Conservation (phyloP, 2,797 vertebrate genomes). For the Karalla daura region DNA sequence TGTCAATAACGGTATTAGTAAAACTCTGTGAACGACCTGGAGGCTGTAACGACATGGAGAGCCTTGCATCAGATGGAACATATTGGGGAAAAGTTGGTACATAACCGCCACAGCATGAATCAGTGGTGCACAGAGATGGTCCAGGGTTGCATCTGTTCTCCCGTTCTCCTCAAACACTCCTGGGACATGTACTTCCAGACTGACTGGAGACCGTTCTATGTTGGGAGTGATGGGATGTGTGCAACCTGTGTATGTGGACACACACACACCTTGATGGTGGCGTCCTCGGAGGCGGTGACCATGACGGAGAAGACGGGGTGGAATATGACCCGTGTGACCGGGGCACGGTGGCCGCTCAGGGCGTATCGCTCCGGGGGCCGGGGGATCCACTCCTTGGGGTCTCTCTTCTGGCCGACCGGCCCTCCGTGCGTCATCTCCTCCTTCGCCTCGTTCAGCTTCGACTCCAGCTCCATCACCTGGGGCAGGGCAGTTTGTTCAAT, state of each 20-base stretch:
- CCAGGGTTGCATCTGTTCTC: too few relatives aligned
- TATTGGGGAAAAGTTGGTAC: not conserved
- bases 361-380: slow-evolving; percentile 98
- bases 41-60: not conserved
- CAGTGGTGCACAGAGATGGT: too few relatives aligned
- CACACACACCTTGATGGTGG: slow-evolving; percentile 94
- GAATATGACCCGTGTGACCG: slow-evolving; percentile 97
- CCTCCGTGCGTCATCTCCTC: slow-evolving; percentile 98
- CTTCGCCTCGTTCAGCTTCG: slow-evolving; percentile 98
- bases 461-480: slow-evolving; percentile 99
- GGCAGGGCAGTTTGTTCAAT: not conserved
- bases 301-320: slow-evolving; percentile 99
- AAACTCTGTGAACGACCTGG: not conserved
- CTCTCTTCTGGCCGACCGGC: slow-evolving; percentile 94
- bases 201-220: too few relatives aligned
- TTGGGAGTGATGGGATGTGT: too few relatives aligned
- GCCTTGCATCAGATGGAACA: not conserved
- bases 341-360: slow-evolving; percentile 96
- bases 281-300: slow-evolving; percentile 99
- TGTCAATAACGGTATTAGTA: slow-evolving; percentile 9
- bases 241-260: not conserved
- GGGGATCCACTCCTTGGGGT: slow-evolving; percentile 99
- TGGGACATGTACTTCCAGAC: too few relatives aligned
- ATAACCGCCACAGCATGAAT: too few relatives aligned
- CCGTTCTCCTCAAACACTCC: too few relatives aligned